Evolutionary conservation across 1,140 invertebrate species (phyloP), one percentile per base, ranked within the genome.

Genomic region (Andricus grossulariae): DNA sequence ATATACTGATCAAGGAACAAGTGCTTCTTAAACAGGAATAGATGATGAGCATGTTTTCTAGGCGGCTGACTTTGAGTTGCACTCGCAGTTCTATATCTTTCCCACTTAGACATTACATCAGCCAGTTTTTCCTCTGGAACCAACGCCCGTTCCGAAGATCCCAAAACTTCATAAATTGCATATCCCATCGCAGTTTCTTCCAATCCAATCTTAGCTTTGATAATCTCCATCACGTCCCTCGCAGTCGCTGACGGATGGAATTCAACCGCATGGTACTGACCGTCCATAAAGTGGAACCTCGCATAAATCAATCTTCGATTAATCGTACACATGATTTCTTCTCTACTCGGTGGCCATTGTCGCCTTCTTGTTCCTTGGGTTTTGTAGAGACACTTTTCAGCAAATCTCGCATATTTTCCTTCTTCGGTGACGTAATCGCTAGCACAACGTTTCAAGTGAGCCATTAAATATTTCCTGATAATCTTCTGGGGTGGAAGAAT

Each of bases 71-170:
- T 88, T 70, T 86, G 90, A 87, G 87, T 81, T 80, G 93, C 93
- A 85, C 88, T 93, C 21, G 93, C 92, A n/a, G 91, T 91, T 77
- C 95, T 92, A 77, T 97, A 97, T 81, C 95, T 94, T 90, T 99
- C 98, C 98, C 98, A 99, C 89, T 98, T 97, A 0, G 97, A 97
- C 93, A 99, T 96, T 16, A 98, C 97, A 89, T 99, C 98, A 4
- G 97, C 96, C 15, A 98, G 94, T 85, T 98, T 97, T 88, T 99
- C 97, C 83, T 97, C 96, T 2, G 94, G 93, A 15, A 95, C 92
- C 82, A 99, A 92, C 82, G 96, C 96, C 75, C 97, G 92, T 87
- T 98, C 97, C 52, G 96, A 96, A 54, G 93, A 94, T 6, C 96
- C 97, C 72, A 96, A 93, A 39, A 96, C 94, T 84, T 97, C 96